Conservation (phyloP, 1,140 invertebrate genomes). For the Pseudomyrmex concolor region DNA sequence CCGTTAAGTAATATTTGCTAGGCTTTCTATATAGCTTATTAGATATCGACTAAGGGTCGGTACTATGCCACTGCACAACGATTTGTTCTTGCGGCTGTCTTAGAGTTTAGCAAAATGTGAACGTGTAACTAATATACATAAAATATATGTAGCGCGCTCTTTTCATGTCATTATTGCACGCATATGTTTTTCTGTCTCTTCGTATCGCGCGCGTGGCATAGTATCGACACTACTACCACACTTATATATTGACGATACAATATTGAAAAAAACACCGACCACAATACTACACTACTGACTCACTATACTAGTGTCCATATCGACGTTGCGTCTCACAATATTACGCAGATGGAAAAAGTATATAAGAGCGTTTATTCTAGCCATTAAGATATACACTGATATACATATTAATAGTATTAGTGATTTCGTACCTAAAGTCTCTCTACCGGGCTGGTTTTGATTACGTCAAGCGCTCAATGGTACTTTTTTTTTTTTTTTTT, state of each 20-base stretch:
- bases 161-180: too few species aligned
- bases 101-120: neutral
- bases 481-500: slow-evolving; percentile 17
- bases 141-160: neutral
- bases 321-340: slow-evolving; percentile 82
- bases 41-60: slow-evolving; percentile 82
- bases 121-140: neutral
- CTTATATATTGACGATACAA: slow-evolving; percentile 83
- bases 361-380: slow-evolving; percentile 83
- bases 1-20: slow-evolving; percentile 83
- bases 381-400: slow-evolving; percentile 83
- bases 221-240: slow-evolving; percentile 81
- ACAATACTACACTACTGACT: slow-evolving; percentile 85
- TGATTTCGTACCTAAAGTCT: slow-evolving; percentile 84
- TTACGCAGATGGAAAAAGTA: slow-evolving; percentile 83
- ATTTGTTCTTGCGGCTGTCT: neutral
- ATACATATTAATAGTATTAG: slow-evolving; percentile 84
- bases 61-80: slow-evolving; percentile 62
- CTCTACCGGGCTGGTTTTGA: slow-evolving; percentile 85
- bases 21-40: slow-evolving; percentile 84
- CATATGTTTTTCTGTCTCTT: neutral
- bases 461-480: slow-evolving; percentile 80
- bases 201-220: slow-evolving; percentile 46
- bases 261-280: slow-evolving; percentile 84
- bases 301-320: slow-evolving; percentile 84